Conservation (phyloP, 2,797 vertebrate genomes). For the Paguma larvata region DNA sequence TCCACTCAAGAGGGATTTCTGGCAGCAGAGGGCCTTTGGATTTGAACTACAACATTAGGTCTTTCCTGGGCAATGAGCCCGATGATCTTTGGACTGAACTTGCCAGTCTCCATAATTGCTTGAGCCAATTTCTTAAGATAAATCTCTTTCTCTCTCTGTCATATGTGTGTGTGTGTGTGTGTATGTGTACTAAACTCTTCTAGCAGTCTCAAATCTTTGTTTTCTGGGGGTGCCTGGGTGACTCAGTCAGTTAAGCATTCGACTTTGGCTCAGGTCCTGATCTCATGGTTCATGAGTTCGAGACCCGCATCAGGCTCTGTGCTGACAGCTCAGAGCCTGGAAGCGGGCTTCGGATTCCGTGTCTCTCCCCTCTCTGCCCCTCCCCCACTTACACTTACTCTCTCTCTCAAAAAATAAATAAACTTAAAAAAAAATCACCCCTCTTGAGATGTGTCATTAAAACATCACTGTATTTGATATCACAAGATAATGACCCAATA, state of each 20-base stretch:
- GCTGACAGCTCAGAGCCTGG: too few relatives aligned
- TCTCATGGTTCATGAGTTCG: too few relatives aligned
- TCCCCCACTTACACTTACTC: too few relatives aligned
- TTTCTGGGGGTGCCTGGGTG: too few relatives aligned
- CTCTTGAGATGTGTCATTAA: not conserved
- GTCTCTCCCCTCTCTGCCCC: too few relatives aligned
- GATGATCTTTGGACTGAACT: not conserved
- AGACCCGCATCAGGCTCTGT: too few relatives aligned
- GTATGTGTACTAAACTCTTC: not conserved
- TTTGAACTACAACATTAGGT: not conserved
- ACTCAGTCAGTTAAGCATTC: too few relatives aligned
- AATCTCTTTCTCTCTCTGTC: not conserved
- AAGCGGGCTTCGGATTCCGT: too few relatives aligned
- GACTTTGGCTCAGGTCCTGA: too few relatives aligned
- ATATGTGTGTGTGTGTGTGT: not conserved
- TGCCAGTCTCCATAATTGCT: not conserved
- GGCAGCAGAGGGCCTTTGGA: not conserved
- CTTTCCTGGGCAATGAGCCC: not conserved
- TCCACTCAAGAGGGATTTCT: not conserved
- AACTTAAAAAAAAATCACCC: too few relatives aligned
- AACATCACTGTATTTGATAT: constrained; percentile 3
- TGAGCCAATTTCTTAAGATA: constrained; percentile 19
- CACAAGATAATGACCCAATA: not conserved
- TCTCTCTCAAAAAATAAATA: too few relatives aligned
- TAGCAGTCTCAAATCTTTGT: too few relatives aligned